A percentile compares a stretch with the other conserved stretches of the same genome.
Conservation (phyloP, 1,140 invertebrate species). For the Brachionus plicatilis region DNA sequence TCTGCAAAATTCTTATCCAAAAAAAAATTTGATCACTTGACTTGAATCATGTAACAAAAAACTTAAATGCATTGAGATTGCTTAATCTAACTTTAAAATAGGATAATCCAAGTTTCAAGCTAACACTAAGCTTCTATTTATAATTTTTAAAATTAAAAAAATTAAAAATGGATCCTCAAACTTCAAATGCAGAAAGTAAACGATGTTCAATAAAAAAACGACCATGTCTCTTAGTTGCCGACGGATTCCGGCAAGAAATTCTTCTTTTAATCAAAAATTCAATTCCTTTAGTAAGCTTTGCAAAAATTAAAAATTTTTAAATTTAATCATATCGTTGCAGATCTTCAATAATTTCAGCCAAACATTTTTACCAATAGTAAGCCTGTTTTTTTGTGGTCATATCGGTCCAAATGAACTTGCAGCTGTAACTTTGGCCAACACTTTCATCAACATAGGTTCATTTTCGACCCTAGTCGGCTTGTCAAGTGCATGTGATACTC, state of each 20-base stretch:
- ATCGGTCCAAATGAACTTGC: slow-evolving; percentile 19
- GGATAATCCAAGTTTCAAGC: background rate
- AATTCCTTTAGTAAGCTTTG: background rate
- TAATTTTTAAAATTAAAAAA: background rate
- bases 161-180: background rate
- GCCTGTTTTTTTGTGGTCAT: slow-evolving; percentile 28
- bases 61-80: too few relatives aligned
- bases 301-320: background rate
- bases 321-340: background rate
- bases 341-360: slow-evolving; percentile 32
- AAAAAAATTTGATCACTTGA: background rate
- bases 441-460: slow-evolving; percentile 30
- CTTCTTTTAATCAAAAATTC: background rate
- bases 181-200: background rate
- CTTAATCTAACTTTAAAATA: background rate
- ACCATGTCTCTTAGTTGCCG: background rate
- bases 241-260: background rate
- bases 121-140: background rate
- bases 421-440: slow-evolving; percentile 19
- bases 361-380: slow-evolving; percentile 22
- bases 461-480: slow-evolving; percentile 5
- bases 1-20: background rate
- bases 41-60: too few relatives aligned
- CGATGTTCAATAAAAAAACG: background rate
- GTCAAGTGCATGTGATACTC: slow-evolving; percentile 26